Evolutionary conservation across 1,140 invertebrate species (phyloP), one percentile per base, ranked within the genome.

Genomic region (Bombus difficillimus): DNA sequence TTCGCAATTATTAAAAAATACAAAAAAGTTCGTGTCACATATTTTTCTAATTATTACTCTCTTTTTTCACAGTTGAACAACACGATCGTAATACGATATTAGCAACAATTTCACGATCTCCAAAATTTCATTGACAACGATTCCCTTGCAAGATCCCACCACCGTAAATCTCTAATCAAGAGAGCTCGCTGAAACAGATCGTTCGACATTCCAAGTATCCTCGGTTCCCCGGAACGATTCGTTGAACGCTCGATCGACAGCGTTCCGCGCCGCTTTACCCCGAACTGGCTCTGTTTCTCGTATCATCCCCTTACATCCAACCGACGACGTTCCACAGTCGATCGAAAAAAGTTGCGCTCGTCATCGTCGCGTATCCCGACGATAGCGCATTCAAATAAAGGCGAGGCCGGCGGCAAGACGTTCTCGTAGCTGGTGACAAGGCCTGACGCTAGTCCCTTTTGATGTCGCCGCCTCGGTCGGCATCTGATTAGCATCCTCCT

Each of bases 401-500:
- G 81, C 89, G 86, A 92, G 88, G 81, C 86, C 34, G 74, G 71
- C 68, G 74, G 85, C 64, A 64, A 47, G 86, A 66, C 47, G 86
- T 64, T 71, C 43, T 84, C 79, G 84, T 64, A 43, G 72, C 84
- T 93, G 92, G 93, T 93, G 94, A 94, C 93, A 92, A 92, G 92
- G 76, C 87, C 92, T 92, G 92, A 94, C 92, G 94, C 93, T 93
- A 92, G 90, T 73, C 83, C 64, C 89, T 89, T 95, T 95, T 95
- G 93, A 95, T 92, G 90, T 93, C 77, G 92, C 94, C 94, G 95
- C 92, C 86, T 89, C 91, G 93, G 94, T 94, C 95, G 93, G 94
- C 94, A 95, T 95, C 95, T 95, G 95, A 95, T 95, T 95, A 95
- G 95, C 95, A 95, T 95, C 93, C 94, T 88, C 89, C 88, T 84